A percentile compares a stretch with the other conserved stretches of the same genome.
These are phyloP conservation scores for Esox masquinongy DNA, from an alignment of 2,797 vertebrate species.

Conservation along the genomic window DNA sequence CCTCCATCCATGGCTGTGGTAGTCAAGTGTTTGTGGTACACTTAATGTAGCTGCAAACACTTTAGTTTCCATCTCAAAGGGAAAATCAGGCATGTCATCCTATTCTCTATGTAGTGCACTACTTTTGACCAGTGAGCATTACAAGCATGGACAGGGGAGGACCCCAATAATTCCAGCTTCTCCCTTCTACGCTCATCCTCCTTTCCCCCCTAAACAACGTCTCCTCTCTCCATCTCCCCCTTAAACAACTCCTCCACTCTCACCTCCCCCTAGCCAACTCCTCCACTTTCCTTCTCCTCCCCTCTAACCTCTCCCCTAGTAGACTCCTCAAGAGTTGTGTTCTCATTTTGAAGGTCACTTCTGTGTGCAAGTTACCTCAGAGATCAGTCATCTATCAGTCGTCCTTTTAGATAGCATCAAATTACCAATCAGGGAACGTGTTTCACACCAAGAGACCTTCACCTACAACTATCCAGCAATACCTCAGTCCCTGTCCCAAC, in stretches of 20 bases:
- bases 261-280: constrained; percentile 40
- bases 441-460: constrained; percentile 18
- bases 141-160: constrained; percentile 47
- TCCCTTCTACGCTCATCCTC: too few species aligned
- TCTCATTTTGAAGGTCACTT: too few species aligned
- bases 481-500: constrained; percentile 21
- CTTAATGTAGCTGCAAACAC: background rate
- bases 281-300: constrained; percentile 40
- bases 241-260: constrained; percentile 45
- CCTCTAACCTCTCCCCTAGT: constrained; percentile 43
- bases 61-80: background rate
- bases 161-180: constrained; percentile 69
- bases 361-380: too few species aligned
- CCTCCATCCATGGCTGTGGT: background rate
- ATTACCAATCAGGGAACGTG: too few species aligned
- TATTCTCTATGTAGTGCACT: background rate
- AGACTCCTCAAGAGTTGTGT: constrained; percentile 5
- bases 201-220: too few species aligned
- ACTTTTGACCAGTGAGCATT: background rate
- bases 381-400: too few species aligned
- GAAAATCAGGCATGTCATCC: background rate
- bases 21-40: background rate
- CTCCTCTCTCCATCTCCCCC: too few species aligned
- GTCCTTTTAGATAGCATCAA: too few species aligned
- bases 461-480: constrained; percentile 32